Percentiles rank a stretch among this genome's conserved stretches.
Conservation (phyloP, 2,797 vertebrate genomes). For the Pseudomugil tenellus region DNA sequence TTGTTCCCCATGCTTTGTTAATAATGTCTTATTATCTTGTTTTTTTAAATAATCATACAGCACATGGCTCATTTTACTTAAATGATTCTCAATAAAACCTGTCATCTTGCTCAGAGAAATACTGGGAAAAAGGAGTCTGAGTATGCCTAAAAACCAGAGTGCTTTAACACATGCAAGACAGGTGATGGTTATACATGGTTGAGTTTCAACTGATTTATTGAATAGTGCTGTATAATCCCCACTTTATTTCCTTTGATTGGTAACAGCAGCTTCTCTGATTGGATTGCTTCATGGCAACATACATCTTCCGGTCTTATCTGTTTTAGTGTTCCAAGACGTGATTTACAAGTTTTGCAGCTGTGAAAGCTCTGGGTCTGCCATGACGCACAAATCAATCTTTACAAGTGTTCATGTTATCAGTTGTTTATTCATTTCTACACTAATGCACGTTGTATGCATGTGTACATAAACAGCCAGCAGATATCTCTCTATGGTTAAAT, state of each 20-base stretch:
- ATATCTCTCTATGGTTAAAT: constrained; percentile 43
- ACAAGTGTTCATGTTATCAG: constrained; percentile 38
- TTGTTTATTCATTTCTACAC: constrained; percentile 31
- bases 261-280: constrained; percentile 14
- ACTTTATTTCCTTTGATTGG: constrained; percentile 10
- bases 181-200: background rate
- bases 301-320: constrained; percentile 30
- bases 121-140: background rate
- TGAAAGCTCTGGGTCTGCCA: constrained; percentile 42
- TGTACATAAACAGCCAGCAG: constrained; percentile 46
- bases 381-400: constrained; percentile 39
- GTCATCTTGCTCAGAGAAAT: background rate
- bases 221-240: background rate
- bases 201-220: constrained; percentile 30
- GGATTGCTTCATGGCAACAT: constrained; percentile 22
- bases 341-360: constrained; percentile 42
- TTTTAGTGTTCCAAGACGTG: constrained; percentile 33
- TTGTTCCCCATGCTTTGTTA: background rate
- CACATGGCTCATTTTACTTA: background rate
- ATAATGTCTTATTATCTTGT: background rate
- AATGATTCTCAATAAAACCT: background rate
- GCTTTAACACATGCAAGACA: background rate
- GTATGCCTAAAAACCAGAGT: background rate
- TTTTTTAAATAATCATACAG: background rate
- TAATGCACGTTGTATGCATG: background rate